Percentiles rank a stretch among this genome's conserved stretches.
Evolutionary conservation across 2,888 invertebrate species (phyloP).

Genomic region (Druceiella hillmani): DNA sequence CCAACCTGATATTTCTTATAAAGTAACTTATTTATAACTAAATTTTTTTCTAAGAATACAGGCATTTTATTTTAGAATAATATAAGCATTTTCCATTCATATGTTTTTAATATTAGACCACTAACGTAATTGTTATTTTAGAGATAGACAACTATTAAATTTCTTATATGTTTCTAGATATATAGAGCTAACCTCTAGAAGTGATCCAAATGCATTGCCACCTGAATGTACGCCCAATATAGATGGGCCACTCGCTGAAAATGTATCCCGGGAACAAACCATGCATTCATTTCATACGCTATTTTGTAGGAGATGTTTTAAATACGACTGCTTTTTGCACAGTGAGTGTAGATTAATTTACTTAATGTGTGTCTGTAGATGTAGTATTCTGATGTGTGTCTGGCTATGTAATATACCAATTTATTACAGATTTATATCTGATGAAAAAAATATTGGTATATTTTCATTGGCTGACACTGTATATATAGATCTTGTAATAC

Average conservation of each 20-base stretch:
- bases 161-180: conserved; percentile 54
- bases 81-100: too few relatives aligned
- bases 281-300: conserved; percentile 99
- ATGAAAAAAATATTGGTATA: too few relatives aligned
- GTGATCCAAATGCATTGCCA: conserved; percentile 79
- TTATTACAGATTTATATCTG: too few relatives aligned
- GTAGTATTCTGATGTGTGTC: conserved; percentile 15
- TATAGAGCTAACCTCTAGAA: conserved; percentile 80
- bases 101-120: too few relatives aligned
- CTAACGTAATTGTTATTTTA: too few relatives aligned
- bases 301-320: conserved; percentile 95
- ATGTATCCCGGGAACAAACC: conserved; percentile 88
- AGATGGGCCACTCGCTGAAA: conserved; percentile 88
- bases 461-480: too few relatives aligned
- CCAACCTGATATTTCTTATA: too few relatives aligned
- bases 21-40: too few relatives aligned
- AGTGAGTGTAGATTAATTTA: conserved; percentile 62
- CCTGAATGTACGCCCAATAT: conserved; percentile 97
- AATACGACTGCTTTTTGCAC: conserved; percentile 97
- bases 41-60: too few relatives aligned
- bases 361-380: background rate
- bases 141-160: too few relatives aligned
- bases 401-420: conserved; percentile 5
- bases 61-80: too few relatives aligned
- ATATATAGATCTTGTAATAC: too few relatives aligned